These are phyloP conservation scores for Adoxophyes honmai DNA, from an alignment of 1,140 invertebrate genomes.

Conservation along the genomic window DNA sequence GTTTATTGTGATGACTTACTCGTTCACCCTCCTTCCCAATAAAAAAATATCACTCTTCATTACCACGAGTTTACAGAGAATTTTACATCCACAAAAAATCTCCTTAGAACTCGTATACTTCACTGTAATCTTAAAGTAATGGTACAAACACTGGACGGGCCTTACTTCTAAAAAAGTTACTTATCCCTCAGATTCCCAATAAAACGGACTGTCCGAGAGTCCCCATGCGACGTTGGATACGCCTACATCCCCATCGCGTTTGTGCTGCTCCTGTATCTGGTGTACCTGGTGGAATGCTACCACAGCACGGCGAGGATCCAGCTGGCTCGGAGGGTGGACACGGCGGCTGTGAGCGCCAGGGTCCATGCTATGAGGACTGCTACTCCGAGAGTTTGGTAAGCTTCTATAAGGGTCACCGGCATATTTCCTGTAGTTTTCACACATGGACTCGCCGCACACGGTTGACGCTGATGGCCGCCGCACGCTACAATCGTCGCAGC, in stretches of 20 bases:
- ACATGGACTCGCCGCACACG: no score
- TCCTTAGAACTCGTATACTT: no score
- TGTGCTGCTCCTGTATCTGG: slow-evolving; percentile 87
- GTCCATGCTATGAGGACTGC: slow-evolving; percentile 84
- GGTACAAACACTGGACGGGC: background rate
- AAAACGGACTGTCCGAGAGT: slow-evolving; percentile 80
- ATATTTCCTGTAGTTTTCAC: no score
- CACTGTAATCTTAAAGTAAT: no score
- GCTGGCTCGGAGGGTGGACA: slow-evolving; percentile 80
- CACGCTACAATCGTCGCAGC: no score
- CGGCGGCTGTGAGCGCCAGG: slow-evolving; percentile 82
- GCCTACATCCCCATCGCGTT: slow-evolving; percentile 91
- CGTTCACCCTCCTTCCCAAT: no score
- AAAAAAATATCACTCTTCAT: no score
- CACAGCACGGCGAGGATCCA: slow-evolving; percentile 85
- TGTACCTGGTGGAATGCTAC: slow-evolving; percentile 92
- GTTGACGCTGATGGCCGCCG: no score
- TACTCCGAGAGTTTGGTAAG: slow-evolving; percentile 87
- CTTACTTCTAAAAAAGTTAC: slow-evolving; percentile 31
- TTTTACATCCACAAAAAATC: no score
- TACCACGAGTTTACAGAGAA: no score
- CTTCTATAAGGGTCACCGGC: background rate
- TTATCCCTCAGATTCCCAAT: slow-evolving; percentile 76
- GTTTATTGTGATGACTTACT: no score
- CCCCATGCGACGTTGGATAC: slow-evolving; percentile 91